Base-by-base conservation (phyloP, 2,113 vertebrate genomes). In the Grus americana region DNA sequence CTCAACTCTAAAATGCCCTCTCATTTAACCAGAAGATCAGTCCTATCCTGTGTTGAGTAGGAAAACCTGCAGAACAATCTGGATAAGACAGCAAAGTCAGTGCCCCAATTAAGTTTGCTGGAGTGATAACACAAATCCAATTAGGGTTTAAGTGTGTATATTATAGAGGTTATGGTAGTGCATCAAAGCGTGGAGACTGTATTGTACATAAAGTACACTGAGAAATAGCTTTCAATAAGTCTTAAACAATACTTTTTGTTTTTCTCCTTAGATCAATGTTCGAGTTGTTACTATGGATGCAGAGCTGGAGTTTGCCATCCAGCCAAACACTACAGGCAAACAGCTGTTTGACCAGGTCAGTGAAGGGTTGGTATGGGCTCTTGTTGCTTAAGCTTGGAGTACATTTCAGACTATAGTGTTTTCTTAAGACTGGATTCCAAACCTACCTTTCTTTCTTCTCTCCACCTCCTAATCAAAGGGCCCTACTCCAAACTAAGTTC, bases 301-400 rank as follows among this genome's bases (percentile, higher is more conserved):
- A 6, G 99, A 99, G 98, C 98, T 99, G 99, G 99, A 99, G 97
- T 99, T 99, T 86, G 99, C 99, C 95, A 99, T 99, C 98, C 99
- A 99, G 98, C 98, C 98, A 72, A 99, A 98, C 88, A 99, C 99
- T 73, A 99, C 98, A 4, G 99, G 99, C 92, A 99, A 99, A 54
- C 99, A 99, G 97, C 98, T 99, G 44, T 99, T 99, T 94, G 99
- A 99, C 86, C 99, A 99, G 99, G 99, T 99, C 42, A 94, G 98
- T 98, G 58, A n/a, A 36, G 85, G 62, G 42, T 57, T 81, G 49
- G 36, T 70, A 12, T 10, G 71, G 92, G 70, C 36, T 96, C 62
- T 61, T 75, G 9, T 50, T 59, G 18, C 52, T 89, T 74, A 61
- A 87, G 34, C 46, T 63, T 57, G 46, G 58, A 75, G 49, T 79